A percentile compares a stretch with the other conserved stretches of the same genome.
These are phyloP conservation scores for Elephantulus edwardii DNA, from an alignment of 2,113 vertebrate genomes.

Conservation along the genomic window DNA sequence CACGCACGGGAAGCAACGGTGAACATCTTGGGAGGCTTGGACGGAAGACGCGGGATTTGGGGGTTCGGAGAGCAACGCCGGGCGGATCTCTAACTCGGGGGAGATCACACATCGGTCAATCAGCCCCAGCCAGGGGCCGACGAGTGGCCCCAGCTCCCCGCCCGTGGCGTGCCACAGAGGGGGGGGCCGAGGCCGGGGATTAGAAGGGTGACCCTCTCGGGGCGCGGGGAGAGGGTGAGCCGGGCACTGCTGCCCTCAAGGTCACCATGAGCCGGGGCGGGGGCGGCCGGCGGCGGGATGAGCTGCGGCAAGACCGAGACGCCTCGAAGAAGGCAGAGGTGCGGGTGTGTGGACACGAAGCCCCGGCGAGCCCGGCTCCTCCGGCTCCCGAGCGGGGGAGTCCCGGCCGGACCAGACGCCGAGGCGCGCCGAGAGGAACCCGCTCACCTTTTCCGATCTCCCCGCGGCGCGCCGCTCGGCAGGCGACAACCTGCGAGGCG, in stretches of 20 bases:
- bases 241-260: slow-evolving; percentile 80
- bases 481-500: slow-evolving; percentile 17
- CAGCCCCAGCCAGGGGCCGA: neutral
- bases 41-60: neutral
- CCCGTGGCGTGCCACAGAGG: neutral
- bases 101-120: slow-evolving; percentile 41
- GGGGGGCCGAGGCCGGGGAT: neutral
- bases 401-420: neutral
- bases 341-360: neutral
- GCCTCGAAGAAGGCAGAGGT: neutral
- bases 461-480: neutral
- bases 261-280: slow-evolving; percentile 75
- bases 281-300: slow-evolving; percentile 46
- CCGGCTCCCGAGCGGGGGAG: neutral
- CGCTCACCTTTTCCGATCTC: slow-evolving; percentile 68
- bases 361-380: neutral
- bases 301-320: slow-evolving; percentile 49
- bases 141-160: neutral
- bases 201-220: slow-evolving; percentile 39
- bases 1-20: slow-evolving; percentile 19
- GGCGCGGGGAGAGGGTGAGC: neutral
- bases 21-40: slow-evolving; percentile 28
- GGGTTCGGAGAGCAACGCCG: neutral
- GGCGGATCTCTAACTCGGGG: slow-evolving; percentile 40
- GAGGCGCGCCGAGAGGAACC: neutral